Evolutionary conservation across 2,113 vertebrate species (phyloP), one percentile per base, ranked within the genome.

Genomic region (Eolophus roseicapilla): DNA sequence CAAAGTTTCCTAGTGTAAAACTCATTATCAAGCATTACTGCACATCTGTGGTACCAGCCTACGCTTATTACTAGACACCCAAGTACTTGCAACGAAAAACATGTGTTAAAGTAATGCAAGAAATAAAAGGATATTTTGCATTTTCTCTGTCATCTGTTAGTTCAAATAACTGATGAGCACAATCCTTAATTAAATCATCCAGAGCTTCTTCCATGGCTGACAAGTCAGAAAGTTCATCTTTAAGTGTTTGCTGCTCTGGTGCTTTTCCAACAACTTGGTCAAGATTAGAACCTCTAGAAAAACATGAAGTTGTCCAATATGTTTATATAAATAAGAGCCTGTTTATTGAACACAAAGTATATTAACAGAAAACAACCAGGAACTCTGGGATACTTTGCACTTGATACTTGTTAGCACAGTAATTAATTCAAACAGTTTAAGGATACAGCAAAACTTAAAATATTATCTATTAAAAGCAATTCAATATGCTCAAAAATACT

Each of bases 121-220:
- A 90, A 15, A 35, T 50, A 74, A 96, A 98, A 99, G 99, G 99
- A 99, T 99, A 99, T 99, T 97, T 96, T 33, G 98, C 97, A 75
- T 99, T 99, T 53, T 98, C 97, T 67, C 94, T 92, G 94, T 99
- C 96, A 69, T 99, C 98, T 3, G 98, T 99, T 93, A 99, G 91
- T 53, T 98, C 96, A 59, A 99, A 99, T 52, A 99, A 96, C 93
- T 99, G 98, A 93, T 99, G 98, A 28, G 99, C 98, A 50, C 99
- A 99, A 57, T 98, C 98, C 82, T 98, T 99, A 88, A 99, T 99
- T 91, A 99, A 97, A 82, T 98, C 96, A 90, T 99, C 99, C 94
- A 99, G 93, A 31, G 98, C 98, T 63, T 98, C 98, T 96, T 99
- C 99, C 98, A 99, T 98, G 15, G 98, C 96, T 68, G 98, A 97